Base-by-base conservation (phyloP, 2,113 vertebrate genomes). In the Ciconia boyciana region DNA sequence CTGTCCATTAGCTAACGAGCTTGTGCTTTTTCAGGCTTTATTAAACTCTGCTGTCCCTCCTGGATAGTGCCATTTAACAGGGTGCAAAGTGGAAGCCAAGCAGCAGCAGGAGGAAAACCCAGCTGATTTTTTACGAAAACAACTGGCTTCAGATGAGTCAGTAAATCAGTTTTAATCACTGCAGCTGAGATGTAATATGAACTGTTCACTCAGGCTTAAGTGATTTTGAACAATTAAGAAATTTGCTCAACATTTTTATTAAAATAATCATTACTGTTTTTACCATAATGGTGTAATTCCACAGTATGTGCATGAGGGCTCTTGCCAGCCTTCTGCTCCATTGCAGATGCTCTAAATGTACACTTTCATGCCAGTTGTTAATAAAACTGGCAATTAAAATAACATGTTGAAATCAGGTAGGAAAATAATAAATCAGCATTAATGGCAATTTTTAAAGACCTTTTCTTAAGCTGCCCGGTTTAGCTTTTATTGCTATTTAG, bases 181-280 rank as follows among this genome's bases (percentile, higher is more conserved):
- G 77, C 80, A 89, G 70, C 80, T 89, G 85, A 94, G 91, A 85
- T 85, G 70, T 77, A 87, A 60, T 86, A 55, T 5, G 41, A 93
- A 84, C 76, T 81, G 92, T 58, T 91, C 65, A 79, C 48, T 80
- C 64, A 97, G 62, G 89, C 91, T 94, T 94, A 94, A 95, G 91
- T 94, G 84, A 96, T 96, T 95, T 66, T 92, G 93, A 96, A 93
- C 91, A 94, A 94, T 97, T 97, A 96, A 93, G 62, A 94, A 94
- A 94, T 96, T 92, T 93, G 34, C 80, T 95, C 48, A 89, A 94
- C 46, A 55, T 96, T 86, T 94, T 94, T 97, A 91, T 97, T 94
- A 95, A 97, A 93, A 91, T 75, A 90, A 91, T 93, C 74, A 89
- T 93, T 94, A 79, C 76, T 85, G 58, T 6, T 85, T 92, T 93